Base-by-base conservation (phyloP, 2,113 vertebrate genomes). In the Cyprinus carpio region DNA sequence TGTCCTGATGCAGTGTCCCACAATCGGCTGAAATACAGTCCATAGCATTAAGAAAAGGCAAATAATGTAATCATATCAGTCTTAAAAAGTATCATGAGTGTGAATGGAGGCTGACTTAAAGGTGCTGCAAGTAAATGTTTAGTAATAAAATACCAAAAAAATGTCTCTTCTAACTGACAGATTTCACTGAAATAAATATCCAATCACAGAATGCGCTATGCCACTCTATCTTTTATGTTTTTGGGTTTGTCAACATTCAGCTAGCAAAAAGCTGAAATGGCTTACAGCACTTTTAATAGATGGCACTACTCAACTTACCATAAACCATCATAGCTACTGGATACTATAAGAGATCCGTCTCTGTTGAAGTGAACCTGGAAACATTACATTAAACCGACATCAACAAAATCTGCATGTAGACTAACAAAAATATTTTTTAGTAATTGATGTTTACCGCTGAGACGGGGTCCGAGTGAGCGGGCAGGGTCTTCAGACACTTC, bases 1-100 rank as follows among this genome's bases (percentile, higher is more conserved):
- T 99, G 98, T 6, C 98, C 98, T 0, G 98, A 99, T 0, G 97
- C 97, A 0, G 98, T 99, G 92, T 99, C 98, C 98, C 98, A 99
- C 92, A 99, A 98, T 84, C 98, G 97, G 87, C 98, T 99, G 90
- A 16, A 84, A 75, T 71, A 71, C 4, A 71, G 34, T n/a, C 4
- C 34, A 40, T 12, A n/a, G 37, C 20, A n/a, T 71, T 60, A n/a
- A n/a, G 87, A n/a, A 75, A 74, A 16, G 69, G 15, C 11, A 82
- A 83, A 77, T 74, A 74, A 25, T 74, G 12, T 1, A 23, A 74
- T 74, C 40, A 74, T 11, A 25, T 25, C 8, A 9, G 67, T n/a
- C 34, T 40, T 40, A 23, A 71, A 23, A 71, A 71, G 9, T 6
- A 12, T 40, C 9, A 40, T 40, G 40, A 2, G 20, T n/a, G 20